A percentile compares a stretch with the other conserved stretches of the same genome.
Evolutionary conservation across 2,113 vertebrate species (phyloP).

Genomic region (Notothenia rossii): DNA sequence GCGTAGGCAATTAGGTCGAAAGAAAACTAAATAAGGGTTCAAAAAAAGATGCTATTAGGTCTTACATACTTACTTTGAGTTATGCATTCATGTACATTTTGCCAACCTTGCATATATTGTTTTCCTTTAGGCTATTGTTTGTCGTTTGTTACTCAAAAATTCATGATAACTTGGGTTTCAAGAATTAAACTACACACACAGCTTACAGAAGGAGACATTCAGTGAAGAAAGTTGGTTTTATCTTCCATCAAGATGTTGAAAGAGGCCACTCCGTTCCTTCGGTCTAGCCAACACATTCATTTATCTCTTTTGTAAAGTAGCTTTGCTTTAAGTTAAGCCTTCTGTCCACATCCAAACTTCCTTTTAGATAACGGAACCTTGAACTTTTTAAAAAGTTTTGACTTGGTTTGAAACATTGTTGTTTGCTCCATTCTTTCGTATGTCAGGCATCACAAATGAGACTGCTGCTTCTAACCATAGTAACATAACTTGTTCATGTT

Average conservation of each 20-base stretch:
- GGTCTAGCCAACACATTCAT: too few relatives aligned
- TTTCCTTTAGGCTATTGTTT: not conserved
- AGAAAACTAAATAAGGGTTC: not conserved
- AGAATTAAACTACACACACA: not conserved
- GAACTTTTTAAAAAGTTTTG: too few relatives aligned
- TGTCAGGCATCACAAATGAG: too few relatives aligned
- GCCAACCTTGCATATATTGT: not conserved
- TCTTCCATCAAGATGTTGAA: not conserved
- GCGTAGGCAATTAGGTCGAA: slow-evolving; percentile 31
- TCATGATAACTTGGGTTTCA: not conserved
- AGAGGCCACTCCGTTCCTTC: not conserved
- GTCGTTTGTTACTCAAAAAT: too few relatives aligned
- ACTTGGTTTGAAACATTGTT: too few relatives aligned
- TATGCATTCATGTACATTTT: not conserved
- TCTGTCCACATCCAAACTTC: too few relatives aligned
- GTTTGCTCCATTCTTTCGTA: too few relatives aligned
- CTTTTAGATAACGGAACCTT: too few relatives aligned
- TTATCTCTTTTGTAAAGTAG: too few relatives aligned
- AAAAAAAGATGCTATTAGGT: not conserved
- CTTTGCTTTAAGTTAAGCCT: too few relatives aligned
- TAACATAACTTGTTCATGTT: too few relatives aligned
- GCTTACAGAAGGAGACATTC: not conserved
- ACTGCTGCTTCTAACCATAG: too few relatives aligned
- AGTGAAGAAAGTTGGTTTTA: not conserved
- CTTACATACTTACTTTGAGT: slow-evolving; percentile 1